Conservation (phyloP, 1,140 invertebrate genomes). For the Oppia nitens region DNA sequence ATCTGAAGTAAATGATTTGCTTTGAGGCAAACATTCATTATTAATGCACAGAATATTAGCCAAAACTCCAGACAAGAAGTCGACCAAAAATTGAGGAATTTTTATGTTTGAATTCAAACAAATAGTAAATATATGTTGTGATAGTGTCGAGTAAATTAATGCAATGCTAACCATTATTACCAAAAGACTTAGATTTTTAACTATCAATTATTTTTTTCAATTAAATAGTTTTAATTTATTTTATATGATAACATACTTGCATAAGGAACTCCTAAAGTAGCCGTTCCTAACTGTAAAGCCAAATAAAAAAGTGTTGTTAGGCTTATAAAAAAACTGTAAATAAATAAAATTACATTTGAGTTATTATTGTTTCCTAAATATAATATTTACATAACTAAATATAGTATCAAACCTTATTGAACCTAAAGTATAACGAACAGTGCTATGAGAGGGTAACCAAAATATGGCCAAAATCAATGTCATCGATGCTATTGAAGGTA, state of each 20-base stretch:
- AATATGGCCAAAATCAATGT: not conserved
- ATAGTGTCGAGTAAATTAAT: not conserved
- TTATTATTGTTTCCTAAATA: not conserved
- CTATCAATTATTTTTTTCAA: not conserved
- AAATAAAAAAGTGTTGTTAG: not conserved
- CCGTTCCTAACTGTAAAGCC: not conserved
- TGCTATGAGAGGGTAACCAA: not conserved
- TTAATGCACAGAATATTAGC: not conserved
- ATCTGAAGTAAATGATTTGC: not conserved
- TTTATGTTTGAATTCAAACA: not conserved
- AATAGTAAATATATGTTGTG: not conserved
- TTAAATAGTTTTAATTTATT: not conserved
- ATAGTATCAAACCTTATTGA: slow-evolving; percentile 3
- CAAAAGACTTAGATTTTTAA: not conserved
- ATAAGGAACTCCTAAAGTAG: not conserved
- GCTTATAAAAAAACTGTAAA: not conserved
- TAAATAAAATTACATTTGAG: too few relatives aligned
- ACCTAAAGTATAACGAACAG: slow-evolving; percentile 6
- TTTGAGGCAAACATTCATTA: not conserved
- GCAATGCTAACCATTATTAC: not conserved
- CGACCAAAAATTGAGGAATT: not conserved
- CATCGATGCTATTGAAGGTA: not conserved
- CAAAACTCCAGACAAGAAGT: not conserved
- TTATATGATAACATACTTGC: not conserved
- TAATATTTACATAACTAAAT: not conserved